Evolutionary conservation across 1,140 invertebrate species (phyloP).

Genomic region (Bombus waltoni): DNA sequence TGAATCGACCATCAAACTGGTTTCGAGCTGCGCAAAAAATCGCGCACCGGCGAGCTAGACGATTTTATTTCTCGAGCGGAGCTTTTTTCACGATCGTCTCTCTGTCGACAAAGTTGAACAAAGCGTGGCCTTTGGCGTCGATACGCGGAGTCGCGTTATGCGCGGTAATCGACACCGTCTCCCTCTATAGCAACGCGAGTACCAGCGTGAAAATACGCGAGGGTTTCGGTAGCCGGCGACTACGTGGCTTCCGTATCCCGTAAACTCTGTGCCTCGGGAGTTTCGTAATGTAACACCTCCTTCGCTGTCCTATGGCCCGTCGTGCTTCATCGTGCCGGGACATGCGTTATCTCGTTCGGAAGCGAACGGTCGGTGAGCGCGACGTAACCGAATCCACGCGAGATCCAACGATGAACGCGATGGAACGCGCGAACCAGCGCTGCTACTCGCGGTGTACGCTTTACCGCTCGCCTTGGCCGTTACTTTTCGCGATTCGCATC

Average conservation of each 20-base stretch:
- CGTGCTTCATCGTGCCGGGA: conserved; percentile 50
- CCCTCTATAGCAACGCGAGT: background rate
- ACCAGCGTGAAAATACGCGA: conserved; percentile 48
- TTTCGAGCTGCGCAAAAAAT: background rate
- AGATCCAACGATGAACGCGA: conserved; percentile 51
- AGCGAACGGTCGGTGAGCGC: conserved; percentile 19
- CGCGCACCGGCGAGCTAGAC: background rate
- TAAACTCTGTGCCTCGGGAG: conserved; percentile 56
- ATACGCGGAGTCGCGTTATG: conserved; percentile 52
- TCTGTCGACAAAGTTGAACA: background rate
- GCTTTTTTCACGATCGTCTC: background rate
- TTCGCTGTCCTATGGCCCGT: conserved; percentile 31
- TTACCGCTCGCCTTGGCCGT: background rate
- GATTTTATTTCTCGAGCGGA: background rate
- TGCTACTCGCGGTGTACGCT: conserved; percentile 2
- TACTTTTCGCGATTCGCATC: conserved; percentile 27
- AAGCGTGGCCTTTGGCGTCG: conserved; percentile 17
- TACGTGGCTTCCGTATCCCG: conserved; percentile 64
- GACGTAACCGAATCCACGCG: conserved; percentile 60
- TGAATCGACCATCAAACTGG: conserved; percentile 25
- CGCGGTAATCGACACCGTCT: conserved; percentile 62
- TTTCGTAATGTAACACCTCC: conserved; percentile 67
- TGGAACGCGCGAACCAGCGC: background rate
- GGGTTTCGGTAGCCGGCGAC: conserved; percentile 65
- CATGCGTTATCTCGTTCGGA: conserved; percentile 52